Conservation (phyloP, 1,140 invertebrate genomes). For the Sipha flava region DNA sequence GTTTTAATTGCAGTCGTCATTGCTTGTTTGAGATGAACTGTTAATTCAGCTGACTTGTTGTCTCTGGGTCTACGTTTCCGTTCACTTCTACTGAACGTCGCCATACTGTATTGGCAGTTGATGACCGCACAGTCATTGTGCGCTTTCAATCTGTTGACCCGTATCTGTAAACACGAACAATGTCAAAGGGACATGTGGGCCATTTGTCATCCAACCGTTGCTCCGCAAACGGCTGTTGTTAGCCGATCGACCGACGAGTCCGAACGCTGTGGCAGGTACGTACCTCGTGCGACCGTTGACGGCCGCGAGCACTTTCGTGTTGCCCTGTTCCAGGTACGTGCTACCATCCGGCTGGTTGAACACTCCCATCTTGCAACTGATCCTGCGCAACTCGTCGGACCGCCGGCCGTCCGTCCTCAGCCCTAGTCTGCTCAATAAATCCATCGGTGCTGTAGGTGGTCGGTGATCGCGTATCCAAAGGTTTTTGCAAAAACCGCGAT, state of each 20-base stretch:
- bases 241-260: too few relatives aligned
- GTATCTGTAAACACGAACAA: slow-evolving; percentile 39
- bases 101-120: slow-evolving; percentile 93
- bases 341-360: slow-evolving; percentile 92
- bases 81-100: slow-evolving; percentile 79
- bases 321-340: slow-evolving; percentile 92
- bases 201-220: too few relatives aligned
- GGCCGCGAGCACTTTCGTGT: slow-evolving; percentile 86
- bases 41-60: slow-evolving; percentile 84
- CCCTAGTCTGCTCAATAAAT: slow-evolving; percentile 45
- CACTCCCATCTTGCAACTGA: slow-evolving; percentile 81
- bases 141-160: slow-evolving; percentile 47
- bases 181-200: too few relatives aligned
- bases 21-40: slow-evolving; percentile 75
- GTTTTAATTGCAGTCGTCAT: slow-evolving; percentile 82
- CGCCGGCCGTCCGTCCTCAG: slow-evolving; percentile 80
- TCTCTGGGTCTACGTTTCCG: slow-evolving; percentile 80
- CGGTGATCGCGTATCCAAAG: too few relatives aligned
- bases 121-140: slow-evolving; percentile 66
- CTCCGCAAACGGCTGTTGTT: too few relatives aligned
- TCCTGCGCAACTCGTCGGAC: slow-evolving; percentile 75
- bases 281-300: slow-evolving; percentile 97
- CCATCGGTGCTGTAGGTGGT: too few relatives aligned
- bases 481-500: too few relatives aligned
- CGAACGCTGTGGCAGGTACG: too few relatives aligned